Evolutionary conservation across 2,888 invertebrate species (phyloP), one percentile per base, ranked within the genome.

Genomic region (Tortricodes alternella): DNA sequence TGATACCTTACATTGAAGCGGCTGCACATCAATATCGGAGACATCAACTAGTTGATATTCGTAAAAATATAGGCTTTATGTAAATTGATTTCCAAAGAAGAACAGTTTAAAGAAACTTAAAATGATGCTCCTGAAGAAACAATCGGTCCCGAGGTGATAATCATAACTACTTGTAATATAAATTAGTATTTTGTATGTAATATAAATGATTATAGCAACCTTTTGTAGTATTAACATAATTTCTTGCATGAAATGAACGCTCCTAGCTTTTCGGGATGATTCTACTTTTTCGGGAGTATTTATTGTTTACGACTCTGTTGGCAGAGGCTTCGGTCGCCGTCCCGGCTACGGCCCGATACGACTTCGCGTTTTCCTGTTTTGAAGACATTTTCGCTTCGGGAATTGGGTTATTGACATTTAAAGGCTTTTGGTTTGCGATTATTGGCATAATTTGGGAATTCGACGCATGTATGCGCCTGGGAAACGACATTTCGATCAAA

Each of bases 251-350:
- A n/a, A n/a, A n/a, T n/a, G n/a, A n/a, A n/a, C n/a, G n/a, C n/a
- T n/a, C n/a, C 29, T 5, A 5, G 11, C n/a, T 6, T 19, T 16
- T 29, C n/a, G n/a, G 18, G 18, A 27, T 8, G 27, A 9, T 18
- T 18, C 18, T 2, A 39, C 13, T 23, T 11, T 16, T 3, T 18
- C 11, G 43, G 44, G 19, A 32, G 13, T 13, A 16, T 19, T 2
- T 48, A 55, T 21, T 58, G 58, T 64, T 60, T 61, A 59, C 61
- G 48, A 60, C 23, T 55, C 46, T 21, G 27, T 61, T 62, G 60
- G 55, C 60, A 50, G 24, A 46, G 16, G 50, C 15, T 21, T 38
- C 29, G 16, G 46, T 13, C 48, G 27, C 46, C 46, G 18, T 32
- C 23, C 35, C 27, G 43, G 32, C 43, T 46, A 27, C 16, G 11